Base-by-base conservation (phyloP, 1,140 invertebrate genomes). In the Palaemon carinicauda region DNA sequence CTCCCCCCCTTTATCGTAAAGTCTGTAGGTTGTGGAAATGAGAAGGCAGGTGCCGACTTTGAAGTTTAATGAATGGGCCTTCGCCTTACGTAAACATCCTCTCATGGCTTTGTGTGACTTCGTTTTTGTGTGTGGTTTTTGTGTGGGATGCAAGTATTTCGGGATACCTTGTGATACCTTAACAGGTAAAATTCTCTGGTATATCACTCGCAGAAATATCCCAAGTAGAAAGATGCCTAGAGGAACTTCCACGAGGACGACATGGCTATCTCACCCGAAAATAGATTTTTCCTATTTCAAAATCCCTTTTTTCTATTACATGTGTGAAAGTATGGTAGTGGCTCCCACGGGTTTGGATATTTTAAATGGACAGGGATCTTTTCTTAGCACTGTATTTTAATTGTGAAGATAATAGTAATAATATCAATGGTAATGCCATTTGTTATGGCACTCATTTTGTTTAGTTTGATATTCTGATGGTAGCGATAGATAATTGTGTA, bases 291-390 rank as follows among this genome's bases (percentile, higher is more conserved):
- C n/a, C n/a, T n/a, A n/a, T n/a, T n/a, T n/a, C n/a, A n/a, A n/a
- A n/a, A n/a, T n/a, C n/a, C n/a, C n/a, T n/a, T 41, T 31, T 19
- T 51, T 41, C 31, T 29, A 52, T 41, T 21, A 51, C 53, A 52
- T 79, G 77, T 79, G 51, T 79, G 51, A 52, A 41, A 41, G 41
- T 79, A 51, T 79, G 77, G 27, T n/a, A 53, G 41, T 79, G 27
- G 21, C 27, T 21, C 17, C 21, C 17, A 52, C 21, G n/a, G n/a
- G 19, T 53, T 12, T 77, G 1, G 41, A 1, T 77, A 10, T 51
- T 15, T 77, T 29, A 33, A 21, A 33, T 29, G 29, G 15, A 10
- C 0, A 15, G 5, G 7, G 27, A 24, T 52, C 27, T 9, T 41
- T 21, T 21, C 9, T n/a, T n/a, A n/a, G n/a, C n/a, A n/a, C n/a